Conservation (phyloP, 2,797 vertebrate species). For the Helicolenus hilgendorfi region DNA sequence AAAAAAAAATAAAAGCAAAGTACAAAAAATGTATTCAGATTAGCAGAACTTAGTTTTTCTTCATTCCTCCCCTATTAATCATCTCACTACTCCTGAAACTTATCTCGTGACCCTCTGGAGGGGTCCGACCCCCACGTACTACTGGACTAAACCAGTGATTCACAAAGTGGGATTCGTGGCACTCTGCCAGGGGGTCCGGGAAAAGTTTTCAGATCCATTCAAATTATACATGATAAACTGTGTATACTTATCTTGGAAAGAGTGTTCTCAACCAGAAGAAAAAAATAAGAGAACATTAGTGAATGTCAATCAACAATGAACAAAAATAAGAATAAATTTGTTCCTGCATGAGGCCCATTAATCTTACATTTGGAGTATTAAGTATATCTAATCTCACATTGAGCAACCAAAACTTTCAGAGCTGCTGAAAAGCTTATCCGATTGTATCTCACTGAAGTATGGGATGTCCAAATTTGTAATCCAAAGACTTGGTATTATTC, state of each 20-base stretch:
- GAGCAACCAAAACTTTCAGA: constrained; percentile 52
- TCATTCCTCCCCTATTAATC: neutral
- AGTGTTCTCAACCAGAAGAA: too few species aligned
- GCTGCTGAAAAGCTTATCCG: constrained; percentile 43
- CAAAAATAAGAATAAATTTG: too few species aligned
- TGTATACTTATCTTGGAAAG: neutral
- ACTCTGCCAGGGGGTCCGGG: too few species aligned
- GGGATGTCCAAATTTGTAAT: constrained; percentile 34
- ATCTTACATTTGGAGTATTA: constrained; percentile 26
- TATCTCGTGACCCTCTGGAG: neutral
- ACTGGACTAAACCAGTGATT: neutral
- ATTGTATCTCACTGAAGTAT: constrained; percentile 2
- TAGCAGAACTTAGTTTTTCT: neutral
- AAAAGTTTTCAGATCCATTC: too few species aligned
- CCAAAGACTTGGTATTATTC: constrained; percentile 47
- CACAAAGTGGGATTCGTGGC: too few species aligned
- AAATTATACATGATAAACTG: too few species aligned
- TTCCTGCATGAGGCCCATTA: too few species aligned
- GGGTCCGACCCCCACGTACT: neutral
- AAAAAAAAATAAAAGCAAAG: neutral
- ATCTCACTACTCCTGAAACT: neutral
- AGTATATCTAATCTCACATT: constrained; percentile 65
- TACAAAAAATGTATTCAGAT: neutral
- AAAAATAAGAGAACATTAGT: too few species aligned
- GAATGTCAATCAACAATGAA: too few species aligned